Base-by-base conservation (phyloP, 1,140 invertebrate genomes). In the Neodiprion pinetum region DNA sequence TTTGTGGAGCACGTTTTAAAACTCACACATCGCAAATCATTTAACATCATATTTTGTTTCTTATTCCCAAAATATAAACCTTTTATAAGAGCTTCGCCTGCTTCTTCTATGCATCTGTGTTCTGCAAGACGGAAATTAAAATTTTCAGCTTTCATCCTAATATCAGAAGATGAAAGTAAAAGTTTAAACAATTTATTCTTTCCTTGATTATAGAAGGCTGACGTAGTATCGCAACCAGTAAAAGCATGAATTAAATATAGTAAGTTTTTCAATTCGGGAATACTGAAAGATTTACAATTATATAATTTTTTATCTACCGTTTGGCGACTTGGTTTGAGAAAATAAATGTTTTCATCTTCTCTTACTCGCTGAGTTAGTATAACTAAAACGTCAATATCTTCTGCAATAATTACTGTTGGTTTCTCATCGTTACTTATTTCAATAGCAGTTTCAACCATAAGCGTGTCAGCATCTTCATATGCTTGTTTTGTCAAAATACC, bases 311-410 rank as follows among this genome's bases (percentile, higher is more conserved):
- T 67, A 76, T 66, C 68, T 78, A 49, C 70, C 47, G 1, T 28
- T 28, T 28, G 28, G 28, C 28, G 28, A 28, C 28, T 28, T n/a
- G 78, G 68, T 66, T 76, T 69, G 14, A 76, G 23, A 17, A 79
- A 71, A 76, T 77, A 77, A 21, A 79, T 65, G 76, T 76, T 77
- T 50, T 70, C 75, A 61, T 12, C 49, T 47, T 48, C 14, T 75
- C 12, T 49, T 70, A 12, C 50, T 21, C 23, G 67, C 10, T 81
- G 77, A 78, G 78, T 83, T 12, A 85, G 72, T 78, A 84, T 68
- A 74, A 85, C 74, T 1, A 84, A 49, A 65, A 85, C 78, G 70
- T 83, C 80, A 48, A 79, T 77, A 77, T 81, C 79, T 79, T 81
- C 80, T 65, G 78, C 77, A 48, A 81, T 77, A 69, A 80, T 74